Evolutionary conservation across 30 jellyfish, hydroid and myxozoan genomes (phyloP).

Genomic region (Cassiopea xamachana): DNA sequence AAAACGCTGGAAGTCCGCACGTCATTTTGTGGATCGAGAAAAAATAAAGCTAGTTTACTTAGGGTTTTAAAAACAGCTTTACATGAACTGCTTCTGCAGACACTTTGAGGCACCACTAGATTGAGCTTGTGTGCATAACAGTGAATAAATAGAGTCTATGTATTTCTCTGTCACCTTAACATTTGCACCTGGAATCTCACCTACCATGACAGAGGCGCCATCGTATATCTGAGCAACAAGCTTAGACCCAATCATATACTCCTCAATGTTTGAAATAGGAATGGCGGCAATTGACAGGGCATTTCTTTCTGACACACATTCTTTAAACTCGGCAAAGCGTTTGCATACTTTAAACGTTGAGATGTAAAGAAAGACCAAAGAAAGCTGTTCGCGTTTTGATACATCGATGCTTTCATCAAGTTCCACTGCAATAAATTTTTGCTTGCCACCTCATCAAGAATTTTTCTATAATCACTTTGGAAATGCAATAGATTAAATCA

Average conservation of each 20-base stretch:
- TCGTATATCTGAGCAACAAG: conserved; percentile 58
- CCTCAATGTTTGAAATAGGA: conserved; percentile 12
- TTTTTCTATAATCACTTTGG: conserved; percentile 30
- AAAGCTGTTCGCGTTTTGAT: conserved; percentile 43
- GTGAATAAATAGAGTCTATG: conserved; percentile 39
- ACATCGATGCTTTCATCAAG: conserved; percentile 66
- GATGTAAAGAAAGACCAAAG: conserved; percentile 30
- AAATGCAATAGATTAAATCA: conserved; percentile 4
- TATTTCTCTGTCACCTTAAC: conserved; percentile 37
- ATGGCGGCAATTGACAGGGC: conserved; percentile 20
- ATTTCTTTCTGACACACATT: conserved; percentile 17
- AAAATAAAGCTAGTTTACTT: conserved; percentile 7
- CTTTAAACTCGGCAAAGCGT: conserved; percentile 32
- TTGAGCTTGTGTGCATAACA: conserved; percentile 61
- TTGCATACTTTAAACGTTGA: conserved; percentile 16
- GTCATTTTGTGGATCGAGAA: conserved; percentile 18
- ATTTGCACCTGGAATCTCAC: conserved; percentile 15
- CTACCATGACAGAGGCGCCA: conserved; percentile 61
- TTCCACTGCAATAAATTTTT: conserved; percentile 43
- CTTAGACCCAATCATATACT: conserved; percentile 38
- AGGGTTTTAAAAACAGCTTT: conserved; percentile 4
- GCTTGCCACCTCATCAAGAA: conserved; percentile 39
- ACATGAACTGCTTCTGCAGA: conserved; percentile 28
- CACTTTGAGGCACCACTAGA: conserved; percentile 52
- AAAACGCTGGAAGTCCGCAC: conserved; percentile 23